Conservation (phyloP, 2,888 invertebrate species). For the Lasius fuliginosus region DNA sequence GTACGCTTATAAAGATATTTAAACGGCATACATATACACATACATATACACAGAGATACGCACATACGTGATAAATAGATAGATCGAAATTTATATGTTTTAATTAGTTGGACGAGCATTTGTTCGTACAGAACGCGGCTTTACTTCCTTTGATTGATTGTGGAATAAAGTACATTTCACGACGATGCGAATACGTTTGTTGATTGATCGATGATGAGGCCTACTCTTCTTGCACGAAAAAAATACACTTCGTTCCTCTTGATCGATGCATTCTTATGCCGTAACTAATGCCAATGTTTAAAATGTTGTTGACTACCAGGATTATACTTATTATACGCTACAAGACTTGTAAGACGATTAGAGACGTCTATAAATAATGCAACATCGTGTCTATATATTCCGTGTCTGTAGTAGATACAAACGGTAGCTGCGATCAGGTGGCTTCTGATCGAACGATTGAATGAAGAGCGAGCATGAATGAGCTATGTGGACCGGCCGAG, state of each 20-base stretch:
- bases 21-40: neutral
- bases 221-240: constrained; percentile 56
- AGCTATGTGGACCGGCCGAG: constrained; percentile 70
- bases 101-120: constrained; percentile 60
- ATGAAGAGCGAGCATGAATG: constrained; percentile 74
- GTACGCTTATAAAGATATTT: constrained; percentile 19
- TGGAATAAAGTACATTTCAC: constrained; percentile 57
- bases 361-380: constrained; percentile 47
- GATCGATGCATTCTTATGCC: constrained; percentile 47
- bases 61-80: constrained; percentile 8
- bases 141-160: constrained; percentile 60
- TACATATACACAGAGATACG: neutral
- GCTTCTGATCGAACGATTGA: constrained; percentile 63
- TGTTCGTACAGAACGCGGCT: constrained; percentile 56
- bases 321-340: neutral
- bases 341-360: constrained; percentile 58
- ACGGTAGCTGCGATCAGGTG: constrained; percentile 65
- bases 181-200: constrained; percentile 53
- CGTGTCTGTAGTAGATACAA: constrained; percentile 28
- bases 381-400: constrained; percentile 15
- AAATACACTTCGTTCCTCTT: constrained; percentile 60
- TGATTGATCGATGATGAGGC: constrained; percentile 63
- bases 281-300: constrained; percentile 48
- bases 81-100: constrained; percentile 40
- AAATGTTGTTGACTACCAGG: constrained; percentile 47